Conservation (phyloP, 1,140 invertebrate genomes). For the Ceratina calcarata region DNA sequence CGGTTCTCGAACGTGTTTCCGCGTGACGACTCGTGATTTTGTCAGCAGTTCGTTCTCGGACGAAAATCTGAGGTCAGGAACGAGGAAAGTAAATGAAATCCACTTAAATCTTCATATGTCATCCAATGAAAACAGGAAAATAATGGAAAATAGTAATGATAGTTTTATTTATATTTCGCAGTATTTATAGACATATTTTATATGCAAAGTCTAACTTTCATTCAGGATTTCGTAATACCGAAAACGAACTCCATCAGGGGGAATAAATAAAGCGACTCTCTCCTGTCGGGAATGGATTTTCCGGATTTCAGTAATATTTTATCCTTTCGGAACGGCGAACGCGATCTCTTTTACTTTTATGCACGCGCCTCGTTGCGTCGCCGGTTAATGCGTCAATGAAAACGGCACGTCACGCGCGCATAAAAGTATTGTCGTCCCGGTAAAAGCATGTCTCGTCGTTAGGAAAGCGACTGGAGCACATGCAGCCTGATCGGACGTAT, state of each 20-base stretch:
- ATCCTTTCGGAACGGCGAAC: background rate
- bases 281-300: background rate
- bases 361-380: background rate
- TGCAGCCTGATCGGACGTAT: conserved; percentile 32
- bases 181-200: too few species aligned
- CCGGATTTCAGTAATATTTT: conserved; percentile 1
- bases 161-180: too few species aligned
- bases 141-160: background rate
- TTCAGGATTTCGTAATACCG: conserved; percentile 16
- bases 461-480: conserved; percentile 57
- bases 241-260: conserved; percentile 23
- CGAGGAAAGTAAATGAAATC: background rate
- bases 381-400: conserved; percentile 46
- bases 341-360: background rate
- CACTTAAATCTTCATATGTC: background rate
- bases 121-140: background rate
- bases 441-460: conserved; percentile 58
- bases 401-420: conserved; percentile 50
- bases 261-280: background rate
- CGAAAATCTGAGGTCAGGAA: background rate
- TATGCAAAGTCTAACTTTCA: conserved; percentile 14
- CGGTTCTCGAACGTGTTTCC: conserved; percentile 3
- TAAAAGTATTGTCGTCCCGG: conserved; percentile 42
- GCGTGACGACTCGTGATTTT: background rate
- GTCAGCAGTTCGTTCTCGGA: background rate